A percentile compares a stretch with the other conserved stretches of the same genome.
These are phyloP conservation scores for Tiliacea aurago DNA, from an alignment of 2,888 invertebrate genomes.

Conservation along the genomic window DNA sequence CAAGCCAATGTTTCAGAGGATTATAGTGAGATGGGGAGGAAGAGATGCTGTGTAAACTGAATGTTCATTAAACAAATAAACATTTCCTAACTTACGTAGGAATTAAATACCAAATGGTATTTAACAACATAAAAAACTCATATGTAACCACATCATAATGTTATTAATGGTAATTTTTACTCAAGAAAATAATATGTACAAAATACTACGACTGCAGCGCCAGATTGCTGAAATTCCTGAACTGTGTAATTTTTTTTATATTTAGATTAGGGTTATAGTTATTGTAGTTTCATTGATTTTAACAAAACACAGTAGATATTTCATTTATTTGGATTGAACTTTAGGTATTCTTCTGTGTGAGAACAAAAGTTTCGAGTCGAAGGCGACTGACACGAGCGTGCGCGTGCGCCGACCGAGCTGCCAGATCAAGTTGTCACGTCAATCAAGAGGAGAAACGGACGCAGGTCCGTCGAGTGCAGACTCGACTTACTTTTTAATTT, in stretches of 20 bases:
- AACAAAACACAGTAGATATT: constrained; percentile 1
- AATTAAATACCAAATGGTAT: not conserved
- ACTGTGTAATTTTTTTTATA: not conserved
- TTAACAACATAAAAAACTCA: not conserved
- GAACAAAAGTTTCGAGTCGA: constrained; percentile 39
- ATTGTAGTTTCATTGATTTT: constrained; percentile 1
- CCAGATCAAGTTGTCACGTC: constrained; percentile 80
- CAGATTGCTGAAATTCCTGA: not conserved
- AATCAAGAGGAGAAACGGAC: constrained; percentile 80
- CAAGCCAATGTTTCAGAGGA: not conserved
- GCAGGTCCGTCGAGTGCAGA: too few species aligned
- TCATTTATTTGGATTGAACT: constrained; percentile 10
- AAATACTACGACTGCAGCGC: not conserved
- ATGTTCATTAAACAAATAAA: not conserved
- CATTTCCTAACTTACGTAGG: not conserved
- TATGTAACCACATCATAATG: not conserved
- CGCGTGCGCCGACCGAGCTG: constrained; percentile 27
- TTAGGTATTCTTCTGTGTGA: constrained; percentile 1
- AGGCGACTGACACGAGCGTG: constrained; percentile 18
- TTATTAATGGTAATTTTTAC: not conserved
- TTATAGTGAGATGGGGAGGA: not conserved
- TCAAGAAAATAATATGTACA: constrained; percentile 7
- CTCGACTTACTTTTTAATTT: constrained; percentile 72
- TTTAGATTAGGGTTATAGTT: not conserved
- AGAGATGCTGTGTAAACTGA: not conserved